phyloP scores from a whole-genome alignment of 2,113 vertebrate species.

The Crotophaga sulcirostris region DNA sequence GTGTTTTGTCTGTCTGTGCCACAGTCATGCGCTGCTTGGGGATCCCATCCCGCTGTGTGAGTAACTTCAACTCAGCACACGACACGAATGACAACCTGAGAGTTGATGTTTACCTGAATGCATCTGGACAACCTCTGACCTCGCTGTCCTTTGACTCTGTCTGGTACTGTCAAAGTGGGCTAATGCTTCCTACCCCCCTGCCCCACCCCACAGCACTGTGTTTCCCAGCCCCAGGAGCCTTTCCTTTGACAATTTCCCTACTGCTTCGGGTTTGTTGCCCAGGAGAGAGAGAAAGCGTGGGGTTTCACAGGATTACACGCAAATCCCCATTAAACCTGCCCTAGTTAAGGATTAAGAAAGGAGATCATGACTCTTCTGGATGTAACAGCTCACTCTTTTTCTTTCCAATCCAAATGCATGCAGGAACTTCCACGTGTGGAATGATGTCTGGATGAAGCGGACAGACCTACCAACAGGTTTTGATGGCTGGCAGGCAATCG shows the following conservation, averaged over 20 bases:
- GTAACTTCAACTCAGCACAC: constrained; percentile 72
- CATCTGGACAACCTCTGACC: constrained; percentile 28
- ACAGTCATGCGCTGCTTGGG: constrained; percentile 77
- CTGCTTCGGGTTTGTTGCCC: background rate
- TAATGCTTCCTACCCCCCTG: accelerated
- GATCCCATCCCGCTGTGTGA: constrained; percentile 70
- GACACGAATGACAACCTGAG: constrained; percentile 73
- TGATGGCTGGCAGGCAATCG: constrained; percentile 74
- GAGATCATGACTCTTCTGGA: accelerated
- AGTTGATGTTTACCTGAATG: constrained; percentile 59
- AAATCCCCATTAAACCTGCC: background rate
- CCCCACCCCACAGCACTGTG: accelerated
- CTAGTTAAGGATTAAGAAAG: background rate
- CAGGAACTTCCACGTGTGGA: constrained; percentile 79
- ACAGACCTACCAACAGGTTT: constrained; percentile 59
- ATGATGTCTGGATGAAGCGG: constrained; percentile 74
- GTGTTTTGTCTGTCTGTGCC: background rate
- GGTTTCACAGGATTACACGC: background rate
- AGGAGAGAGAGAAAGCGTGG: background rate
- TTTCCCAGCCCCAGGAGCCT: background rate
- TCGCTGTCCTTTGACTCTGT: constrained; percentile 20
- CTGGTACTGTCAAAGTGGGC: constrained; percentile 52
- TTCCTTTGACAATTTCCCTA: background rate
- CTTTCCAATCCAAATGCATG: background rate
- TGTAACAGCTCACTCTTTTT: background rate